Evolutionary conservation across 1,140 invertebrate genomes (phyloP), one percentile per base, ranked within the genome.

Genomic region (Euura saliciscinereae): DNA sequence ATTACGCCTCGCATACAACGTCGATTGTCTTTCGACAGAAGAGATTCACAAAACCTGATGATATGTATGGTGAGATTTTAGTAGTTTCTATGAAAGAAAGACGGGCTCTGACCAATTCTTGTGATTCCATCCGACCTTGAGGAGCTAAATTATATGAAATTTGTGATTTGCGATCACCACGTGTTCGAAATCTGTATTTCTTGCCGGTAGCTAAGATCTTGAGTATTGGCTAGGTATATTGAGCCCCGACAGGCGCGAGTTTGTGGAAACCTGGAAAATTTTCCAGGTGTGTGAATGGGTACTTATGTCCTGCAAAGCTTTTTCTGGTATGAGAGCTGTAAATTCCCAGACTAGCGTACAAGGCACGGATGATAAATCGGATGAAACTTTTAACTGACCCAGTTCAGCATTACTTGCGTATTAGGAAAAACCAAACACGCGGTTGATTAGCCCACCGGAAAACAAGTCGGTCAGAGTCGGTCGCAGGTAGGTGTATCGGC

Each of bases 391-490:
- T n/a, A 11, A 59, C 51, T 59, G 51, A 59, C 13, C 51, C 51
- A 5, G 51, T 59, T n/a, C 6, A 59, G 51, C 51, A 59, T 59
- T 4, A 11, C 51, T 8, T 11, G 6, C 3, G 51, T 3, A 59
- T 59, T 59, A 59, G 51, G 51, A 59, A 59, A 59, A 59, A 59
- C 51, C 51, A 59, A 59, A 59, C 6, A 59, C 51, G 10, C 3
- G 51, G 51, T 59, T 59, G 51, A 59, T 59, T 59, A 59, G 51
- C 51, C 51, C 51, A n/a, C 8, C 10, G 51, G 51, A n/a, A 59
- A 59, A 5, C 51, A 59, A 59, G 3, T 59, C 10, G 51, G 51
- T 51, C 11, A 51, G 10, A 59, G 3, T 11, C 51, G 28, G 28
- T 28, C 28, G 28, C 28, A 28, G 28, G 28, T 28, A 28, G 28